These are phyloP conservation scores for Hydrolagus colliei DNA, from an alignment of 2,797 vertebrate genomes.

Conservation along the genomic window DNA sequence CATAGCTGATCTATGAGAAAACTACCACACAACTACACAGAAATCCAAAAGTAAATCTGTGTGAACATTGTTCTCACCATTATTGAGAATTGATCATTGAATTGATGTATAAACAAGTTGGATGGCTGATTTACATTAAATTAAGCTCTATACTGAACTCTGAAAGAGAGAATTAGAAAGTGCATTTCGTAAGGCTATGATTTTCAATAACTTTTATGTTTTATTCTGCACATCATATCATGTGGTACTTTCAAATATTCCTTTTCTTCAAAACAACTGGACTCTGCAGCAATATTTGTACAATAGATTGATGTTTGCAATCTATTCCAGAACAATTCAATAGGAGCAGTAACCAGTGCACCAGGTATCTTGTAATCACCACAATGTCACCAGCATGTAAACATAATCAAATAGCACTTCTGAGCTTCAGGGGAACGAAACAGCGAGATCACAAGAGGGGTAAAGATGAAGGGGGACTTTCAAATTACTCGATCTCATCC, in stretches of 20 bases:
- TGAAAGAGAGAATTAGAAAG: too few species aligned
- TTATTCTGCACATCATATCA: neutral
- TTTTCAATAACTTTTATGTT: too few species aligned
- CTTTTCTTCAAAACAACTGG: neutral
- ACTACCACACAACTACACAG: too few species aligned
- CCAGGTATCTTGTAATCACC: neutral
- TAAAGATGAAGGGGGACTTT: neutral
- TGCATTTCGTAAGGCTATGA: too few species aligned
- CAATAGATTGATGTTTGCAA: neutral
- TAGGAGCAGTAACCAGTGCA: neutral
- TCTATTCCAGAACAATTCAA: neutral
- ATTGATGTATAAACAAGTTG: too few species aligned
- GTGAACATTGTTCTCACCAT: too few species aligned
- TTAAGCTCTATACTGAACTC: too few species aligned
- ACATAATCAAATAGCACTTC: neutral
- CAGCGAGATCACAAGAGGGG: neutral
- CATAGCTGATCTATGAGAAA: too few species aligned
- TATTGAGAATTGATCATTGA: too few species aligned
- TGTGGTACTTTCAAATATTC: neutral
- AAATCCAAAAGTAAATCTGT: too few species aligned
- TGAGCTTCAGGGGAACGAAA: neutral
- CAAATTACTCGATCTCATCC: neutral
- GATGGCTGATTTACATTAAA: too few species aligned
- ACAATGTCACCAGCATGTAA: neutral
- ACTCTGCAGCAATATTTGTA: neutral